Conservation (phyloP, 2,113 vertebrate genomes). For the Psephotus haematonotus region DNA sequence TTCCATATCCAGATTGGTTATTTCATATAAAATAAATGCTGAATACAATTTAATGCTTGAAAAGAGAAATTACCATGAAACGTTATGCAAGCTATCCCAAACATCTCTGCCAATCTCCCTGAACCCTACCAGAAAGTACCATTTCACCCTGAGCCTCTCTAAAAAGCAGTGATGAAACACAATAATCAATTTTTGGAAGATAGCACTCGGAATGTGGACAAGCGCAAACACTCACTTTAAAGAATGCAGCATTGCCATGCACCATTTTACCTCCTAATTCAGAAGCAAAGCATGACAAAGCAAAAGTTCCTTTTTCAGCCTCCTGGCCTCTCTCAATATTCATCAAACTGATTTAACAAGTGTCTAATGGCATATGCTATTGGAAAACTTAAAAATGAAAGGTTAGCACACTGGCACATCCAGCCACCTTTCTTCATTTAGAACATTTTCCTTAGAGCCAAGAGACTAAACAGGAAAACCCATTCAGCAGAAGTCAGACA, state of each 20-base stretch:
- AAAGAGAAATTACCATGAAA: not conserved
- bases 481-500: not conserved
- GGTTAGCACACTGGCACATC: not conserved
- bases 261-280: conserved; percentile 31
- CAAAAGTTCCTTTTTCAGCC: conserved; percentile 60
- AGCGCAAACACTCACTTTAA: not conserved
- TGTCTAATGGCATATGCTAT: not conserved
- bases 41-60: conserved; percentile 17
- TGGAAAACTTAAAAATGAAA: conserved; percentile 1
- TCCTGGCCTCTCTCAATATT: conserved; percentile 40
- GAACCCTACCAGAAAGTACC: not conserved
- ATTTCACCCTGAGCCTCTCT: not conserved
- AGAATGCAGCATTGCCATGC: conserved; percentile 37
- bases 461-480: conserved; percentile 47
- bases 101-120: not conserved
- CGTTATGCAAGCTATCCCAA: not conserved
- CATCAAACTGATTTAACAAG: conserved; percentile 17
- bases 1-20: not conserved
- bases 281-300: conserved; percentile 57
- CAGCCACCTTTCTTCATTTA: conserved; percentile 7
- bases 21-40: not conserved
- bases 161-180: not conserved
- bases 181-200: conserved; percentile 34
- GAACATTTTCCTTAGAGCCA: conserved; percentile 15
- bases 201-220: not conserved